Evolutionary conservation across 1,140 invertebrate species (phyloP).

Genomic region (Drosophila tristis): DNA sequence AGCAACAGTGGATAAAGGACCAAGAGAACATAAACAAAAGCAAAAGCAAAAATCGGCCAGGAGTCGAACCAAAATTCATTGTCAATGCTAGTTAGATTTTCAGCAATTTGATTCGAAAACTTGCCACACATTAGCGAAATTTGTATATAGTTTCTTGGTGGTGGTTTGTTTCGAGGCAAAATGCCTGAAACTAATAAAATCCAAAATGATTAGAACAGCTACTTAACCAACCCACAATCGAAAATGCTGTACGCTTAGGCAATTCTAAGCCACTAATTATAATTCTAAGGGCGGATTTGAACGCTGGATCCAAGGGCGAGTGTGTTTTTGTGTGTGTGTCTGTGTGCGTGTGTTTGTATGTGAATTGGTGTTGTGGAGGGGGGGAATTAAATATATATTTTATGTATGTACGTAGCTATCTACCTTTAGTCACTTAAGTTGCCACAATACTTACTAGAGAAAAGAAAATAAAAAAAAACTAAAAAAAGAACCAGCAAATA

Average conservation of each 20-base stretch:
- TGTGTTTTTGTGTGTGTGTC: constrained; percentile 32
- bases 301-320: constrained; percentile 11
- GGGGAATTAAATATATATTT: constrained; percentile 28
- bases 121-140: constrained; percentile 12
- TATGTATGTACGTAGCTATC: constrained; percentile 54
- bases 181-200: constrained; percentile 30
- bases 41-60: neutral
- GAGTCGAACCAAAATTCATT: constrained; percentile 42
- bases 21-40: constrained; percentile 21
- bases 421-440: constrained; percentile 78
- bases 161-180: constrained; percentile 33
- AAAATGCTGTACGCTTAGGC: constrained; percentile 44
- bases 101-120: constrained; percentile 37
- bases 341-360: neutral
- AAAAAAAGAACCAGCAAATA: constrained; percentile 4
- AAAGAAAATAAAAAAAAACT: constrained; percentile 34
- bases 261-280: constrained; percentile 48
- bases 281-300: constrained; percentile 23
- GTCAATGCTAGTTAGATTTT: constrained; percentile 38
- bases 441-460: constrained; percentile 76
- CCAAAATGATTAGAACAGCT: constrained; percentile 12
- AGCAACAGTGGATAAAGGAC: constrained; percentile 23
- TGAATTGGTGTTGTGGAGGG: neutral
- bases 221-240: constrained; percentile 12
- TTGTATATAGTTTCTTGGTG: constrained; percentile 18